Conservation (phyloP, 2,113 vertebrate genomes). For the Colistium nudipinnis region DNA sequence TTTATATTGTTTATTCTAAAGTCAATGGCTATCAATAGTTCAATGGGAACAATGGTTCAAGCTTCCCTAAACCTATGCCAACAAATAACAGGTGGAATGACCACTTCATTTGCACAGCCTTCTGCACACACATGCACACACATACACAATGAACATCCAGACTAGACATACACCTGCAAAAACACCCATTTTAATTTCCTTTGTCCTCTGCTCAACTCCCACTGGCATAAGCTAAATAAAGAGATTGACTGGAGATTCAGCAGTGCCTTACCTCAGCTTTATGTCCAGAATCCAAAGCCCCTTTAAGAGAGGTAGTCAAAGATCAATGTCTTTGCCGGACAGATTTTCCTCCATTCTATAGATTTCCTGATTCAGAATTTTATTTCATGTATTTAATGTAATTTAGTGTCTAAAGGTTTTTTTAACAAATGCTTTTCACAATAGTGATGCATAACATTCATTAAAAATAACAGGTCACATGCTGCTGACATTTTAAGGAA, state of each 20-base stretch:
- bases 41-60: constrained; percentile 10
- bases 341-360: no score
- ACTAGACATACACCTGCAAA: background rate
- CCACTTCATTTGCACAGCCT: constrained; percentile 60
- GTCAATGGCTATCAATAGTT: constrained; percentile 17
- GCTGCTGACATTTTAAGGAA: background rate
- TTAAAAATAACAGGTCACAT: no score
- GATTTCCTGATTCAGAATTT: no score
- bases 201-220: background rate
- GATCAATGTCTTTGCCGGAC: no score
- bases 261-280: constrained; percentile 26
- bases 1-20: background rate
- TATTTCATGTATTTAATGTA: no score
- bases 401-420: no score
- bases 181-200: constrained; percentile 3
- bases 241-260: constrained; percentile 35
- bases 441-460: background rate
- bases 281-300: constrained; percentile 20
- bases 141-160: constrained; percentile 16
- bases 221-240: constrained; percentile 33
- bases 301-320: background rate
- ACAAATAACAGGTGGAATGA: constrained; percentile 63
- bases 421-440: background rate
- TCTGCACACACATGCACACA: constrained; percentile 9
- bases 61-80: constrained; percentile 75